These are phyloP conservation scores for Centropristis striata DNA, from an alignment of 2,113 vertebrate species.

Conservation along the genomic window DNA sequence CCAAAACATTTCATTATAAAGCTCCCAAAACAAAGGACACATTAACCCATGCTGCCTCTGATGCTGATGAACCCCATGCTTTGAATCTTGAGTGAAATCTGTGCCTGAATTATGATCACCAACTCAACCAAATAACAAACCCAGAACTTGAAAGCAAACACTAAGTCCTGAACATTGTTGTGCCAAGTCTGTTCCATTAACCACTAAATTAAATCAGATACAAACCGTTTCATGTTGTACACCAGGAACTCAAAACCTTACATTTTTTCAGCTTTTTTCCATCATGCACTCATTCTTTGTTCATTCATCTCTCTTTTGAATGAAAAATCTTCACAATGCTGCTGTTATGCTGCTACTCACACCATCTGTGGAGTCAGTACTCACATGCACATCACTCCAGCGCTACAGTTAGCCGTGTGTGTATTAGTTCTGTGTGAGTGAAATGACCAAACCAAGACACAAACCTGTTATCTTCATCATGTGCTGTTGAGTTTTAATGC, in stretches of 20 bases:
- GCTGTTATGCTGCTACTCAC: slow-evolving; percentile 11
- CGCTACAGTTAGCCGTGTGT: slow-evolving; percentile 41
- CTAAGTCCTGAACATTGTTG: not conserved
- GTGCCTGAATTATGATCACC: not conserved
- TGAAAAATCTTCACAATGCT: not conserved
- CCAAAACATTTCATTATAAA: not conserved
- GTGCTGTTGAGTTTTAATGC: slow-evolving; percentile 34
- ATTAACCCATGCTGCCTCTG: slow-evolving; percentile 15
- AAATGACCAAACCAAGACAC: slow-evolving; percentile 44
- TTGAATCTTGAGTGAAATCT: not conserved
- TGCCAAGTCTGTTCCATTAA: slow-evolving; percentile 6
- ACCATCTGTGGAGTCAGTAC: slow-evolving; percentile 40
- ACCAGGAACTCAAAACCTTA: not conserved
- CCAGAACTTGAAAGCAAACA: slow-evolving; percentile 31
- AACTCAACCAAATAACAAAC: slow-evolving; percentile 27
- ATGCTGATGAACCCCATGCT: slow-evolving; percentile 47
- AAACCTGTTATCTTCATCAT: not conserved
- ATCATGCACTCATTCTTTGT: slow-evolving; percentile 48
- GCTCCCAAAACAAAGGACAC: not conserved
- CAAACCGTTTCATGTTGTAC: not conserved
- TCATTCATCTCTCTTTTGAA: not conserved
- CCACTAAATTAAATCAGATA: not conserved
- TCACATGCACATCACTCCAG: slow-evolving; percentile 60
- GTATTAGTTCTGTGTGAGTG: slow-evolving; percentile 48
- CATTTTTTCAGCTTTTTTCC: not conserved